A percentile compares a stretch with the other conserved stretches of the same genome.
phyloP scores from a whole-genome alignment of 2,888 invertebrate genomes.

The Metallyticus violacea region DNA sequence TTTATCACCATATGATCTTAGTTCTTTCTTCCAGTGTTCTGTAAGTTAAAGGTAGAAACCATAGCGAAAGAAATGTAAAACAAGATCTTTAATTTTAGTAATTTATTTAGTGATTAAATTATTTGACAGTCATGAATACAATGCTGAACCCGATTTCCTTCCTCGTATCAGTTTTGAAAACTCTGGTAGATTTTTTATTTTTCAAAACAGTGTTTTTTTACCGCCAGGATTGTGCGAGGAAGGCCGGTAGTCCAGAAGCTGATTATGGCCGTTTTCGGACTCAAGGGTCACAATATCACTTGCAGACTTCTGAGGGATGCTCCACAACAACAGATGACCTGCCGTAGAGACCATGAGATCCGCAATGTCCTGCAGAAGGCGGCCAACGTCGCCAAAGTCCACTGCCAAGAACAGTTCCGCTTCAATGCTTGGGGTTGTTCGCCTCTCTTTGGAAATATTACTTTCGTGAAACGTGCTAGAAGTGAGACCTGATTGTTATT shows the following conservation, averaged over 20 bases:
- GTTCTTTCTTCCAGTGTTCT: too few relatives aligned
- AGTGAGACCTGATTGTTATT: conserved; percentile 33
- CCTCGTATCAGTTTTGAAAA: too few relatives aligned
- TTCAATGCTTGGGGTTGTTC: conserved; percentile 73
- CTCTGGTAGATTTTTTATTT: too few relatives aligned
- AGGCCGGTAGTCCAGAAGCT: neutral
- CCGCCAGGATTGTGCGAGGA: neutral
- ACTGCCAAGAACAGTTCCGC: conserved; percentile 63
- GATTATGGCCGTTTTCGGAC: conserved; percentile 14
- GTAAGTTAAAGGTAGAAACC: too few relatives aligned
- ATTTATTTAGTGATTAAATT: too few relatives aligned
- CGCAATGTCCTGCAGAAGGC: conserved; percentile 55
- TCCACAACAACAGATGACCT: conserved; percentile 55
- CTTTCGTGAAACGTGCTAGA: conserved; percentile 51
- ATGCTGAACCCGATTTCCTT: too few relatives aligned
- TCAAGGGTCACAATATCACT: conserved; percentile 42
- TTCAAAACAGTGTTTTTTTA: too few relatives aligned
- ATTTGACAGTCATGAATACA: too few relatives aligned
- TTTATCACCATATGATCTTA: too few relatives aligned
- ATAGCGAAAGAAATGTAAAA: too few relatives aligned
- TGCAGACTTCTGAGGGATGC: conserved; percentile 59
- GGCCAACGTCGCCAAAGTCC: conserved; percentile 56
- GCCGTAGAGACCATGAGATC: conserved; percentile 57
- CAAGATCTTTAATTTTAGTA: too few relatives aligned
- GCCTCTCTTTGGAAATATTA: conserved; percentile 52